A percentile compares a stretch with the other conserved stretches of the same genome.
Conservation (phyloP, 2,797 vertebrate species). For the Sebastes minor region DNA sequence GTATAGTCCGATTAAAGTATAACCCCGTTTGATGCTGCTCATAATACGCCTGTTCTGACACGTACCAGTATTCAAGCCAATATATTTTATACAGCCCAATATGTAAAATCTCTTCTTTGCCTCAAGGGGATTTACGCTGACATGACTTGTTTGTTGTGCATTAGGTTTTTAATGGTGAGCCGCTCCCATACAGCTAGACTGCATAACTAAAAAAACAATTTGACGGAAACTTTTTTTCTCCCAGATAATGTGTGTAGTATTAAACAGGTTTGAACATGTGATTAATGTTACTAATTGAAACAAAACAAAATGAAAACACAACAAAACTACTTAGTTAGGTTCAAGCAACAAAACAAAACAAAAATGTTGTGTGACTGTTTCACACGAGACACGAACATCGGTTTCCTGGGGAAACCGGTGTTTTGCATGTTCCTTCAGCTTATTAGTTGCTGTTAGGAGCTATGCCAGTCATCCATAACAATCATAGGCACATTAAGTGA, state of each 20-base stretch:
- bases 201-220: too few species aligned
- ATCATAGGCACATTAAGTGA: not conserved
- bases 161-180: not conserved
- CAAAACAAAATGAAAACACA: fast-evolving
- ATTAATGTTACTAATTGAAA: too few species aligned
- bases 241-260: fast-evolving
- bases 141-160: not conserved
- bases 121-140: not conserved
- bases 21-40: not conserved
- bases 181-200: fast-evolving
- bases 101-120: not conserved
- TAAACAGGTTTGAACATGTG: too few species aligned
- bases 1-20: not conserved
- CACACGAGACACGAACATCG: too few species aligned
- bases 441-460: conserved; percentile 15
- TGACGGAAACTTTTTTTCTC: too few species aligned
- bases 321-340: too few species aligned
- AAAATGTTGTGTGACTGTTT: too few species aligned
- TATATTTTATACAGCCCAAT: not conserved
- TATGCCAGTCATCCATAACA: not conserved
- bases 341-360: too few species aligned
- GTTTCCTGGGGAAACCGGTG: too few species aligned
- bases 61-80: not conserved
- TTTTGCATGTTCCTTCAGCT: not conserved
- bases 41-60: not conserved